phyloP scores from a whole-genome alignment of 2,113 vertebrate genomes.

The Artemisiospiza belli region DNA sequence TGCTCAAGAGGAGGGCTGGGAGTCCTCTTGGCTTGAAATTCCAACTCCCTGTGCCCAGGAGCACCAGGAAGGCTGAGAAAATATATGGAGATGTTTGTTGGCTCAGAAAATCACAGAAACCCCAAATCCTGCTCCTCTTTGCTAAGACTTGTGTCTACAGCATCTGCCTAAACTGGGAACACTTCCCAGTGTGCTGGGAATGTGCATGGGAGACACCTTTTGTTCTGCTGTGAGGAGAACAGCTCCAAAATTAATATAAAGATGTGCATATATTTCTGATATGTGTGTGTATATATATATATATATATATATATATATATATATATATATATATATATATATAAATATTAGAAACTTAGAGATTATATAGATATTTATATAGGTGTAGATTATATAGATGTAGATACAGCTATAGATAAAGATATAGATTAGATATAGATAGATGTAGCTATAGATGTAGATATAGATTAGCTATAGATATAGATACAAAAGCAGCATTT shows the following conservation, averaged over 20 bases:
- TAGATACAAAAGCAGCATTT: neutral
- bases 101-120: neutral
- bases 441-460: neutral
- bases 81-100: neutral
- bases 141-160: neutral
- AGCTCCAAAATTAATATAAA: neutral
- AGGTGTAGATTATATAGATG: neutral
- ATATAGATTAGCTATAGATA: no score
- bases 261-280: fast-evolving
- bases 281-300: no score
- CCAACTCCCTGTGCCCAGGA: neutral
- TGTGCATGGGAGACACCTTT: fast-evolving
- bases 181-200: neutral
- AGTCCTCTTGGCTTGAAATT: neutral
- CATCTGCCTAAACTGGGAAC: neutral
- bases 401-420: neutral
- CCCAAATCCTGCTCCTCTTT: neutral
- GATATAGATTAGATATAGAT: neutral
- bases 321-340: no score
- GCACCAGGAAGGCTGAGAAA: neutral
- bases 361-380: neutral
- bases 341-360: no score
- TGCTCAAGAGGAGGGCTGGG: neutral
- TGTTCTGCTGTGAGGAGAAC: neutral
- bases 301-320: no score